phyloP scores from a whole-genome alignment of 1,140 invertebrate species.

The Nixonia krombeini region DNA sequence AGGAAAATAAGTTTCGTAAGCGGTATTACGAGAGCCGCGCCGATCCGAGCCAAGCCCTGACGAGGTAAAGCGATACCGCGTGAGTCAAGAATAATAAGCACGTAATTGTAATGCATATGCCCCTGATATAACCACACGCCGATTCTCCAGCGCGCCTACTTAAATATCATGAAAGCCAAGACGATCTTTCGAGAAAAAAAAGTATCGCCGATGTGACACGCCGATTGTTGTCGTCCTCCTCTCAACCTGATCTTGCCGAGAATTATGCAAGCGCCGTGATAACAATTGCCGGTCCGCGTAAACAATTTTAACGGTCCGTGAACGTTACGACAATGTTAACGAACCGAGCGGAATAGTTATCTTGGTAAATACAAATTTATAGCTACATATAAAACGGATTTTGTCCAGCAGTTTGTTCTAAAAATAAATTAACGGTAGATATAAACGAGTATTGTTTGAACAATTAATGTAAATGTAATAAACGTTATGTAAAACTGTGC shows the following conservation, averaged over 20 bases:
- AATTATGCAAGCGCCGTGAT: too few species aligned
- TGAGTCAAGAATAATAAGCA: conserved; percentile 44
- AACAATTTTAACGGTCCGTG: too few species aligned
- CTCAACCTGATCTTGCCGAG: neutral
- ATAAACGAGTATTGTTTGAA: too few species aligned
- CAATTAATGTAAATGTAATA: too few species aligned
- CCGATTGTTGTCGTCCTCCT: neutral
- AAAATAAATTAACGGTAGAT: too few species aligned
- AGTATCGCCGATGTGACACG: conserved; percentile 11
- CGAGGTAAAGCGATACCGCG: conserved; percentile 42
- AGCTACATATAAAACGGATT: too few species aligned
- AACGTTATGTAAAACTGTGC: too few species aligned
- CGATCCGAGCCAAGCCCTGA: conserved; percentile 38
- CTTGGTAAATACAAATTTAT: too few species aligned
- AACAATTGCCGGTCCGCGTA: too few species aligned
- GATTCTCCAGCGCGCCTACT: conserved; percentile 19
- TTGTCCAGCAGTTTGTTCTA: too few species aligned
- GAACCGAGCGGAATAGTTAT: neutral
- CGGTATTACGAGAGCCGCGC: conserved; percentile 41
- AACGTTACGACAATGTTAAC: neutral
- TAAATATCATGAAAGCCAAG: conserved; percentile 20
- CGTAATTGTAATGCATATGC: conserved; percentile 43
- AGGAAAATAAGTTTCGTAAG: conserved; percentile 45
- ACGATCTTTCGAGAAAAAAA: neutral
- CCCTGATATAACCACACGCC: conserved; percentile 19